Percentiles rank a stretch among this genome's conserved stretches.
phyloP scores from a whole-genome alignment of 92 coral and sea anemone genomes.

The Parazoanthus atlanticus region DNA sequence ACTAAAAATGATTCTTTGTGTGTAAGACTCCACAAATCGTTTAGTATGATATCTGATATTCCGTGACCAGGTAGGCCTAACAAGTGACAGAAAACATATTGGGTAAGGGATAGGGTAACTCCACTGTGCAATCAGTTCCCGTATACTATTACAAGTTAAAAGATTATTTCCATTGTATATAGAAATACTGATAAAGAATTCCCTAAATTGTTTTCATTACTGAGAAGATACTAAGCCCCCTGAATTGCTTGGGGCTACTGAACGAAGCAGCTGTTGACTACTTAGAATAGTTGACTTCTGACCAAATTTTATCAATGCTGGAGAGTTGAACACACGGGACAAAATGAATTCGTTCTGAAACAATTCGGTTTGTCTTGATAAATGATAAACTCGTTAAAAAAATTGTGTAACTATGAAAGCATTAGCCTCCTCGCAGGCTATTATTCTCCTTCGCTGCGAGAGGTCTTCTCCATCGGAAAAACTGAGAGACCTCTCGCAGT shows the following conservation, averaged over 20 bases:
- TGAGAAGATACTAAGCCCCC: not conserved
- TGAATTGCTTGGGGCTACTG: not conserved
- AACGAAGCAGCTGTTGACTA: not conserved
- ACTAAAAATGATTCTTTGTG: not conserved
- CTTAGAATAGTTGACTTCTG: not conserved
- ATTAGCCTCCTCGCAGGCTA: too few species aligned
- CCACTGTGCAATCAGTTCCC: not conserved
- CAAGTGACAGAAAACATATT: not conserved
- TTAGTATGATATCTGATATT: not conserved
- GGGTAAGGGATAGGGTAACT: not conserved
- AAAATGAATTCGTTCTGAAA: too few species aligned
- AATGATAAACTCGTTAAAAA: too few species aligned
- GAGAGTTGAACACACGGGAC: not conserved
- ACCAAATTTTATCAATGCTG: not conserved
- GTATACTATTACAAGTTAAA: conserved; percentile 15
- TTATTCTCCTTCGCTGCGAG: too few species aligned
- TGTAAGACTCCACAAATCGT: not conserved
- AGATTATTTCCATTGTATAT: not conserved
- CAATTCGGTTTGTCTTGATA: too few species aligned
- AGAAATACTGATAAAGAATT: not conserved
- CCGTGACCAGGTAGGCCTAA: not conserved
- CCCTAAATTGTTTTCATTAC: not conserved
- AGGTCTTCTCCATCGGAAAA: too few species aligned
- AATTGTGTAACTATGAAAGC: not conserved
- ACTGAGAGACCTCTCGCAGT: too few species aligned